phyloP scores from a whole-genome alignment of 2,888 invertebrate genomes.

The Limenitis camilla region DNA sequence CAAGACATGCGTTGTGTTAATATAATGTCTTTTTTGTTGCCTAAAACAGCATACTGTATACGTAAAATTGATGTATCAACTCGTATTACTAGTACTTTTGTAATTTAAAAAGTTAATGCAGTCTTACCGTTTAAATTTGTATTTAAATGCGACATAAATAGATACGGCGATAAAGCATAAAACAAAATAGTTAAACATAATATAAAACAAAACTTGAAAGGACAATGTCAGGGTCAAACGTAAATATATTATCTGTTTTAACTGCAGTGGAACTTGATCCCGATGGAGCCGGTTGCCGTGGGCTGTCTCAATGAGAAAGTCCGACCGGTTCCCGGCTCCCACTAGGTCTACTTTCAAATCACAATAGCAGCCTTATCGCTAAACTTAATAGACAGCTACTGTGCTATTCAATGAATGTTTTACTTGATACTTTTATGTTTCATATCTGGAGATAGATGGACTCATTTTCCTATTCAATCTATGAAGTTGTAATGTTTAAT shows the following conservation, averaged over 20 bases:
- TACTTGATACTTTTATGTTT: constrained; percentile 15
- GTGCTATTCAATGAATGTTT: constrained; percentile 24
- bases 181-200: neutral
- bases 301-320: constrained; percentile 69
- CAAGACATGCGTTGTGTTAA: no score
- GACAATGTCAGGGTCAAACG: constrained; percentile 19
- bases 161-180: no score
- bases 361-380: constrained; percentile 60
- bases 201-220: constrained; percentile 3
- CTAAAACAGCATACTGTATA: no score
- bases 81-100: no score
- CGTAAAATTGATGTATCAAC: no score
- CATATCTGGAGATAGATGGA: neutral
- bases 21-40: no score
- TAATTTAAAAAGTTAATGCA: no score
- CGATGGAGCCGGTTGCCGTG: constrained; percentile 33
- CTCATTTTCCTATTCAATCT: neutral
- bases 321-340: constrained; percentile 62
- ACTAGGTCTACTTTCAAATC: constrained; percentile 69
- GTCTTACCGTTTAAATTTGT: neutral
- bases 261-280: constrained; percentile 15
- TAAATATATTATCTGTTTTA: constrained; percentile 12
- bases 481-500: no score
- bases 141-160: neutral
- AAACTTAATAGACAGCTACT: constrained; percentile 43